These are phyloP conservation scores for Habrosyne pyritoides DNA, from an alignment of 2,888 invertebrate species.

Conservation along the genomic window DNA sequence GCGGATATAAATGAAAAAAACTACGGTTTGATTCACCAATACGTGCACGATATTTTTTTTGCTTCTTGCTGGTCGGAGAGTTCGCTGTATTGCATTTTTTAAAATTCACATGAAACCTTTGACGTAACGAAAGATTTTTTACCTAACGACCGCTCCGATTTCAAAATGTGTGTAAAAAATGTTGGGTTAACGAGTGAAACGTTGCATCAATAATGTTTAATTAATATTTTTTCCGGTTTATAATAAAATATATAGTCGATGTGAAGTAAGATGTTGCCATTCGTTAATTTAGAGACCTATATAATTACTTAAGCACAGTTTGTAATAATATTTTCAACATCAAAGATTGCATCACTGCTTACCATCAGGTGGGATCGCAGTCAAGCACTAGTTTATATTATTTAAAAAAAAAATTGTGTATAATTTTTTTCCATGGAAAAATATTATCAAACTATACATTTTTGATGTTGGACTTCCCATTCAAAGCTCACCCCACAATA, in stretches of 20 bases:
- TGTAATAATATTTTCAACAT: too few species aligned
- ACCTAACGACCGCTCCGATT: neutral
- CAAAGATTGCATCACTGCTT: too few species aligned
- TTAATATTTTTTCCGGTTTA: neutral
- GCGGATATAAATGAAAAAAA: constrained; percentile 65
- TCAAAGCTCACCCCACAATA: constrained; percentile 49
- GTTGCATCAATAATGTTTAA: neutral
- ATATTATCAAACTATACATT: neutral
- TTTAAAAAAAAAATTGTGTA: neutral
- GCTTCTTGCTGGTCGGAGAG: constrained; percentile 34
- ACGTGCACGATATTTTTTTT: constrained; percentile 38
- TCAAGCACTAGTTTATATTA: too few species aligned
- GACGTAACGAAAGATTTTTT: neutral
- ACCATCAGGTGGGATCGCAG: too few species aligned
- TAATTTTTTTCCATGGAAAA: neutral
- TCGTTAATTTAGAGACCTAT: too few species aligned
- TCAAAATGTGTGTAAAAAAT: neutral
- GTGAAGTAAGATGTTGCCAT: too few species aligned
- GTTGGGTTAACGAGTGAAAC: neutral
- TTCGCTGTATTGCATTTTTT: constrained; percentile 30
- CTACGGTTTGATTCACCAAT: constrained; percentile 53
- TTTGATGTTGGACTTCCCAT: constrained; percentile 16
- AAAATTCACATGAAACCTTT: constrained; percentile 19
- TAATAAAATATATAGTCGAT: too few species aligned
- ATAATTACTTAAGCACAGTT: too few species aligned